Conservation (phyloP, 2,797 vertebrate species). For the Trematomus bernacchii region DNA sequence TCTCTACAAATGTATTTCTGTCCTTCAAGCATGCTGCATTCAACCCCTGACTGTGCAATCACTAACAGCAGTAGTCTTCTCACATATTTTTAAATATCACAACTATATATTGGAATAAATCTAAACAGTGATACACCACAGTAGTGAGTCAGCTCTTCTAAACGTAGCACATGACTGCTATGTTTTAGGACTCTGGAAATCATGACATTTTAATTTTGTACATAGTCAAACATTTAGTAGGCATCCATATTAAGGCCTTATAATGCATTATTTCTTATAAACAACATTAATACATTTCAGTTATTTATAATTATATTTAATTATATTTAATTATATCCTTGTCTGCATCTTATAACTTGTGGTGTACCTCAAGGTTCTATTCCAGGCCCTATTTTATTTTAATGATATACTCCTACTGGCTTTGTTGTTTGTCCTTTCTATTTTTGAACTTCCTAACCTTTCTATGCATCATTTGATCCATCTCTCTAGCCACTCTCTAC, state of each 20-base stretch:
- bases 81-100: background rate
- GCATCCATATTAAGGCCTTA: background rate
- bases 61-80: background rate
- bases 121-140: background rate
- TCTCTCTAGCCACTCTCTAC: background rate
- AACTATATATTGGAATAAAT: background rate
- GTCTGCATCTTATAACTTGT: background rate
- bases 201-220: background rate
- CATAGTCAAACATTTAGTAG: background rate
- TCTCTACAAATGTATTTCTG: background rate
- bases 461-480: background rate
- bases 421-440: background rate
- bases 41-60: background rate
- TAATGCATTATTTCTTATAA: background rate
- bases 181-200: background rate
- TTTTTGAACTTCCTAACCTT: constrained; percentile 8
- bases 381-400: background rate
- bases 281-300: background rate
- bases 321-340: too few relatives aligned
- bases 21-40: constrained; percentile 10
- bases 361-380: background rate
- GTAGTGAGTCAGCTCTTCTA: background rate
- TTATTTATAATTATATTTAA: background rate
- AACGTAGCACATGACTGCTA: background rate
- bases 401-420: background rate